phyloP scores from a whole-genome alignment of 2,888 invertebrate genomes.

The Icerya purchasi region DNA sequence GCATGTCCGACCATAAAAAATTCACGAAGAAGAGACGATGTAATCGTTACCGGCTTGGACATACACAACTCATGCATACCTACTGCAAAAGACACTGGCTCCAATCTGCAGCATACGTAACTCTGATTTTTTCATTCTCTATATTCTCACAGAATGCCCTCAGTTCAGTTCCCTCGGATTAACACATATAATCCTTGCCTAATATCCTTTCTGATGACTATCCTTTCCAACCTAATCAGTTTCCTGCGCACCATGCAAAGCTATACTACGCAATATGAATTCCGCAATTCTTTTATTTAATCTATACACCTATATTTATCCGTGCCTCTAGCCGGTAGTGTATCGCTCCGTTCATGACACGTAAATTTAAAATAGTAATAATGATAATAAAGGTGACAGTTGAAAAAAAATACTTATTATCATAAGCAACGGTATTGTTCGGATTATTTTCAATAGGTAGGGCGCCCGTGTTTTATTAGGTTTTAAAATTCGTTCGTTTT shows the following conservation, averaged over 20 bases:
- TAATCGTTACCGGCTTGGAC: neutral
- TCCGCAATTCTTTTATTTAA: neutral
- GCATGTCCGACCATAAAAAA: neutral
- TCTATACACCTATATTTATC: neutral
- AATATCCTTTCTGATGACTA: neutral
- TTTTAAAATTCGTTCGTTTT: no score
- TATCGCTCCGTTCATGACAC: neutral
- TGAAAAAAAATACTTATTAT: no score
- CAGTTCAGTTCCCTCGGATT: neutral
- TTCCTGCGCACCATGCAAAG: no score
- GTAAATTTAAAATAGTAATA: slow-evolving; percentile 4
- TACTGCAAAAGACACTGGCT: neutral
- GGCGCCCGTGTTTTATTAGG: no score
- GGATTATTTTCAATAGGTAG: no score
- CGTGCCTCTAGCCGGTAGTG: neutral
- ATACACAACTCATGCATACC: neutral
- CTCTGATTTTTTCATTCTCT: neutral
- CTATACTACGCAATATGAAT: no score
- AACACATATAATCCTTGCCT: neutral
- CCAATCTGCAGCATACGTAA: neutral
- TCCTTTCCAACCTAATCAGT: neutral
- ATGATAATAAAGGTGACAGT: no score
- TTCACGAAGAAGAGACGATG: neutral
- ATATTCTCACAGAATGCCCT: neutral
- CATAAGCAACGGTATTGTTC: no score